Evolutionary conservation across 2,888 invertebrate genomes (phyloP).

Genomic region (Dorcus hopei): DNA sequence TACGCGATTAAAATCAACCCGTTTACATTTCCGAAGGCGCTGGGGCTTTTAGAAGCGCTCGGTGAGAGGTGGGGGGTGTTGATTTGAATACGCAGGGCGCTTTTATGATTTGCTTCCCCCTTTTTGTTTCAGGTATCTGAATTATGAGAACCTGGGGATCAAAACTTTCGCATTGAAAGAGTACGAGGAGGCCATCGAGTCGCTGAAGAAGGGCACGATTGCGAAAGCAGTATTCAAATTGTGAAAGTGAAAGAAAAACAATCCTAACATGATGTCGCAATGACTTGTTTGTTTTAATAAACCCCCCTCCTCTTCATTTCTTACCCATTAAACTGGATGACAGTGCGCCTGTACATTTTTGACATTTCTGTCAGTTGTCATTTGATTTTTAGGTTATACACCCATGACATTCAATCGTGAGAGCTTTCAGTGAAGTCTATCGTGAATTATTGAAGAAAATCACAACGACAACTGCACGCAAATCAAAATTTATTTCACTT

Average conservation of each 20-base stretch:
- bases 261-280: neutral
- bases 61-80: conserved; percentile 50
- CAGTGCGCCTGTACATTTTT: too few species aligned
- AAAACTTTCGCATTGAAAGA: conserved; percentile 55
- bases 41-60: conserved; percentile 63
- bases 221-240: conserved; percentile 62
- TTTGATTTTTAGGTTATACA: too few species aligned
- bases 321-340: too few species aligned
- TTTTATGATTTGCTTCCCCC: neutral
- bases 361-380: too few species aligned
- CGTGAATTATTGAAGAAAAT: too few species aligned
- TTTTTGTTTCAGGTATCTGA: conserved; percentile 53
- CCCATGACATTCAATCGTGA: too few species aligned
- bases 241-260: conserved; percentile 20
- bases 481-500: too few species aligned
- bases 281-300: too few species aligned
- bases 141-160: conserved; percentile 60
- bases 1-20: conserved; percentile 68
- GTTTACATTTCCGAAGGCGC: conserved; percentile 62
- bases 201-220: conserved; percentile 55
- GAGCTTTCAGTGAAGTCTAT: too few species aligned
- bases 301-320: too few species aligned
- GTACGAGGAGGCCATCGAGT: conserved; percentile 54
- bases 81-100: conserved; percentile 15
- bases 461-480: too few species aligned